phyloP scores from a whole-genome alignment of 2,113 vertebrate genomes.

The Myiagra hebetior region DNA sequence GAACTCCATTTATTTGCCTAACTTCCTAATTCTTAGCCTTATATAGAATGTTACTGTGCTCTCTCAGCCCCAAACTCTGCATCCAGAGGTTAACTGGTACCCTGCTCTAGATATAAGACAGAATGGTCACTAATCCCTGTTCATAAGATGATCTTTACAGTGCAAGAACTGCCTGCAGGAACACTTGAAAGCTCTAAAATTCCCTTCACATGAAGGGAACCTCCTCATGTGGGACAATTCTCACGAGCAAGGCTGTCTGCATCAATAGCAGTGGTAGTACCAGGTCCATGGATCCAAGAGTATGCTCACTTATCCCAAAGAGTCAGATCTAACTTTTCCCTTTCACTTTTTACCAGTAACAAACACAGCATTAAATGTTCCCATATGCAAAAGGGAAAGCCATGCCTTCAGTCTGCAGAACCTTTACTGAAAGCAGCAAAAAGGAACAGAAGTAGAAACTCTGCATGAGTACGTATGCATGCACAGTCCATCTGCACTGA shows the following conservation, averaged over 20 bases:
- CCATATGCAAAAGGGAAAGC: neutral
- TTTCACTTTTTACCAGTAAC: neutral
- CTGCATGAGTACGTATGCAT: rapidly evolving
- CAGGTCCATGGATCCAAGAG: neutral
- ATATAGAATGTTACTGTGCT: neutral
- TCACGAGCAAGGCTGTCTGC: neutral
- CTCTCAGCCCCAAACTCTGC: neutral
- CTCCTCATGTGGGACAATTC: neutral
- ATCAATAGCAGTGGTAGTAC: neutral
- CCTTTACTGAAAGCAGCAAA: neutral
- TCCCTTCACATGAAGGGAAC: neutral
- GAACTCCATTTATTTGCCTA: neutral
- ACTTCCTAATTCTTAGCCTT: neutral
- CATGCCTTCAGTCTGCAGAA: neutral
- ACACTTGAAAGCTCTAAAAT: neutral
- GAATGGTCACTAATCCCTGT: neutral
- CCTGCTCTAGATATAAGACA: neutral
- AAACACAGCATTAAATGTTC: neutral
- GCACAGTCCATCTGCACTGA: neutral
- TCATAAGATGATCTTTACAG: neutral
- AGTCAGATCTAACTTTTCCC: neutral
- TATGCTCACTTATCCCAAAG: neutral
- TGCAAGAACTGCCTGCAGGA: neutral
- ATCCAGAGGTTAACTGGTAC: neutral
- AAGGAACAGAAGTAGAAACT: neutral